Evolutionary conservation across 2,113 vertebrate species (phyloP).

Genomic region (Stomatorhinus ivindoensis): DNA sequence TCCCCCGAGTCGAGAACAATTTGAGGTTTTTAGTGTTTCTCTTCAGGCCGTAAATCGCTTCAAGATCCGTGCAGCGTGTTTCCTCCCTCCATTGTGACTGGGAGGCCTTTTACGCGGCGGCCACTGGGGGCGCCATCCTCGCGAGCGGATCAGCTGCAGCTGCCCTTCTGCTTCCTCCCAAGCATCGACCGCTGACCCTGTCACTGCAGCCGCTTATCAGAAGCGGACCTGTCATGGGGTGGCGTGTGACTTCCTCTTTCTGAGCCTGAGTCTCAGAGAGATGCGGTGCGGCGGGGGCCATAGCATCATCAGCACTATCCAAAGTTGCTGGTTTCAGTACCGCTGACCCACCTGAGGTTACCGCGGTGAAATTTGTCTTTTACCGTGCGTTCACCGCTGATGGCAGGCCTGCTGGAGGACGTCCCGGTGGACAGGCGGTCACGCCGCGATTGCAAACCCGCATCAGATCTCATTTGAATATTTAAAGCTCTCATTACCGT

Average conservation of each 20-base stretch:
- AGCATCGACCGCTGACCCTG: conserved; percentile 2
- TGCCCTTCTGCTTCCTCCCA: not conserved
- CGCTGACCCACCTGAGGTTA: conserved; percentile 33
- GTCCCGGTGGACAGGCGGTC: not conserved
- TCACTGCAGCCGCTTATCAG: conserved; percentile 3
- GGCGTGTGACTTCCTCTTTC: conserved; percentile 9
- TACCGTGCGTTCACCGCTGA: not conserved
- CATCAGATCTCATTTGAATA: not conserved
- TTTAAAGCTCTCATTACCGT: not conserved
- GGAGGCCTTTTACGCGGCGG: conserved; percentile 35
- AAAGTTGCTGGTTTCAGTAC: conserved; percentile 34
- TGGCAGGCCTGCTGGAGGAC: not conserved
- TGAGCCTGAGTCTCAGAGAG: conserved; percentile 7
- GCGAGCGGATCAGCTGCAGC: not conserved
- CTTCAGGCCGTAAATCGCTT: conserved; percentile 44
- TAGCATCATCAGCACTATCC: conserved; percentile 50
- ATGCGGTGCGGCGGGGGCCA: conserved; percentile 21
- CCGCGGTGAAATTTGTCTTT: conserved; percentile 23
- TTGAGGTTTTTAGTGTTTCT: conserved; percentile 43
- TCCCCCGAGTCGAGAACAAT: conserved; percentile 45
- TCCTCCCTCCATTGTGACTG: conserved; percentile 61
- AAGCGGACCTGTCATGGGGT: not conserved
- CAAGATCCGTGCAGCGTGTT: conserved; percentile 45
- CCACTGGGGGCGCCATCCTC: conserved; percentile 41
- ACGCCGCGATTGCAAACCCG: not conserved